Evolutionary conservation across 2,113 vertebrate species (phyloP).

Genomic region (Strix uralensis): DNA sequence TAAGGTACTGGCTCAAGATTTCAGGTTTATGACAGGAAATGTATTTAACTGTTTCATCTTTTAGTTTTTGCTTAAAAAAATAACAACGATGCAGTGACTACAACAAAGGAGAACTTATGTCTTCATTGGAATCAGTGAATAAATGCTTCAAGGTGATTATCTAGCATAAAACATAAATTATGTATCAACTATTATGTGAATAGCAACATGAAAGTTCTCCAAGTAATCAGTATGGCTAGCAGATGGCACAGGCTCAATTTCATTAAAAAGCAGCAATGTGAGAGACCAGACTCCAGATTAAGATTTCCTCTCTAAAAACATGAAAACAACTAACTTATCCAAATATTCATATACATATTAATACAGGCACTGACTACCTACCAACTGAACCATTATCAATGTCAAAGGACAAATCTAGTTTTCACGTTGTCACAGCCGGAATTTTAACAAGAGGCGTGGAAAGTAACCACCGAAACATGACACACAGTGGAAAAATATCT

Average conservation of each 20-base stretch:
- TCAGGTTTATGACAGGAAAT: conserved; percentile 9
- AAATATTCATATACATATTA: neutral
- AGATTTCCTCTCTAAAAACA: neutral
- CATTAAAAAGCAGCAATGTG: neutral
- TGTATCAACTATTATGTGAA: neutral
- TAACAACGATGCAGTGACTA: neutral
- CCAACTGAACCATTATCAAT: neutral
- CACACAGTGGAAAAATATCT: neutral
- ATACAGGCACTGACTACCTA: neutral
- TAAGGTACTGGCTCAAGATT: neutral
- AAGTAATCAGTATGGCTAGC: neutral
- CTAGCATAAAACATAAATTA: neutral
- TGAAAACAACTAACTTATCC: neutral
- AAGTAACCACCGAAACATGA: neutral
- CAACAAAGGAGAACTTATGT: neutral
- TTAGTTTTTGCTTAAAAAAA: neutral
- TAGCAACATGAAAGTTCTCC: neutral
- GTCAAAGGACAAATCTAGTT: neutral
- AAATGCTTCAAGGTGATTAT: neutral
- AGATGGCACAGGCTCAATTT: neutral
- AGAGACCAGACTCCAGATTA: neutral
- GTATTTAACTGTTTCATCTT: neutral
- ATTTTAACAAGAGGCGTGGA: neutral
- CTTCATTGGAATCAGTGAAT: neutral
- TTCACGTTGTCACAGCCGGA: neutral